Conservation (phyloP, 2,797 vertebrate genomes). For the Morelia viridis region DNA sequence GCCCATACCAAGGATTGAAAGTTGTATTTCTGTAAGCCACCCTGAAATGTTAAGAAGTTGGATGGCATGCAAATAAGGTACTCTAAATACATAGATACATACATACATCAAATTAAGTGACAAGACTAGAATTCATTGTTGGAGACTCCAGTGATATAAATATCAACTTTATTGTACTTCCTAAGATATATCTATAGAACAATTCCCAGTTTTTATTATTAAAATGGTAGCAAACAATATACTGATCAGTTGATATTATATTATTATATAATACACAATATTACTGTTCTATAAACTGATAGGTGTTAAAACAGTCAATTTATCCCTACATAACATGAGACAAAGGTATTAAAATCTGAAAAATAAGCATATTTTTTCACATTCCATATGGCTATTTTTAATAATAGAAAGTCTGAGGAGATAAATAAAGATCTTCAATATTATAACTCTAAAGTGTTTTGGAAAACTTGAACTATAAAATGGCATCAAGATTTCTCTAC, state of each 20-base stretch:
- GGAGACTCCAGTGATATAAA: not conserved
- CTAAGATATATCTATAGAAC: not conserved
- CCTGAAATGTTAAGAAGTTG: not conserved
- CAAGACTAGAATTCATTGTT: not conserved
- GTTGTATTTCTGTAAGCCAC: not conserved
- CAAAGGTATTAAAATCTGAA: slow-evolving; percentile 13
- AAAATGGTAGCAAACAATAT: not conserved
- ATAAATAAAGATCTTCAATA: not conserved
- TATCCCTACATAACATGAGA: not conserved
- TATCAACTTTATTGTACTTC: not conserved
- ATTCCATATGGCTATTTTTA: slow-evolving; percentile 10
- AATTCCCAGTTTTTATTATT: not conserved
- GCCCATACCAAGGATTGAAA: not conserved
- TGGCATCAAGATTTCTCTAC: not conserved
- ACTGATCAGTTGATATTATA: not conserved
- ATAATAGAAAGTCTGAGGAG: not conserved
- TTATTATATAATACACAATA: not conserved
- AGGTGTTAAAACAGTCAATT: not conserved
- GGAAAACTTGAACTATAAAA: not conserved
- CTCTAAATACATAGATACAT: not conserved
- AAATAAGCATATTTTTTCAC: slow-evolving; percentile 10
- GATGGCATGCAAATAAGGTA: not conserved
- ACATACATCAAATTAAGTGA: not conserved
- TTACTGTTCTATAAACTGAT: not conserved
- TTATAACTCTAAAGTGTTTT: not conserved